phyloP scores from a whole-genome alignment of 2,888 invertebrate species.

The Idaea biselata region DNA sequence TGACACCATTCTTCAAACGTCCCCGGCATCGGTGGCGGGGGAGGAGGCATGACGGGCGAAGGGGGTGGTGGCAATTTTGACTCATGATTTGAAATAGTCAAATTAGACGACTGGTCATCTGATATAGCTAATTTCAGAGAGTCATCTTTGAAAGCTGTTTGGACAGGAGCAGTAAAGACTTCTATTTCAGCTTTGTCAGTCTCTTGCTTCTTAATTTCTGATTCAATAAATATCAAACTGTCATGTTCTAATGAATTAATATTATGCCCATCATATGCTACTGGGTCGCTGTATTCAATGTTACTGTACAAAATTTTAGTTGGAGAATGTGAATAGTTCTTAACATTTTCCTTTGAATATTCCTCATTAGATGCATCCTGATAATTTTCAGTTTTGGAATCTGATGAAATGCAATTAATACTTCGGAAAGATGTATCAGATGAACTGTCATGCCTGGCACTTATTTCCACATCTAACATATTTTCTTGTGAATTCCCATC shows the following conservation, averaged over 20 bases:
- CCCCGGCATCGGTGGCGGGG: constrained; percentile 56
- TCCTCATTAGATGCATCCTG: constrained; percentile 36
- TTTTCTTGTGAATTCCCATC: constrained; percentile 38
- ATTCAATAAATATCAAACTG: constrained; percentile 30
- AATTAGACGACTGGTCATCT: constrained; percentile 27
- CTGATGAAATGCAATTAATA: constrained; percentile 46
- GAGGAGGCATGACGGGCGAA: constrained; percentile 51
- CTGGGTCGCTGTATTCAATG: constrained; percentile 36
- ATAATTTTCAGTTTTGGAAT: constrained; percentile 43
- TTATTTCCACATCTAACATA: constrained; percentile 14
- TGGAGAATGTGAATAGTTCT: constrained; percentile 23
- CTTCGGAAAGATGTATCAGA: constrained; percentile 65
- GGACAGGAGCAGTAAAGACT: constrained; percentile 20
- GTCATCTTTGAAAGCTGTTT: background rate
- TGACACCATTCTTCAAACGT: constrained; percentile 24
- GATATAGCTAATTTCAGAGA: constrained; percentile 19
- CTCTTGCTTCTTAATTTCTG: constrained; percentile 26
- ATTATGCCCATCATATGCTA: constrained; percentile 29
- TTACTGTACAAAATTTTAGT: constrained; percentile 48
- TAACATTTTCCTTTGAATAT: constrained; percentile 26
- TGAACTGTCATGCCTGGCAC: constrained; percentile 45
- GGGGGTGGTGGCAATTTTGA: constrained; percentile 57
- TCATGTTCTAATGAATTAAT: constrained; percentile 30
- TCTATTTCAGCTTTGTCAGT: constrained; percentile 28
- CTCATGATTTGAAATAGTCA: constrained; percentile 48